Evolutionary conservation across 2,113 vertebrate species (phyloP).

Genomic region (Heterotilapia buettikoferi): DNA sequence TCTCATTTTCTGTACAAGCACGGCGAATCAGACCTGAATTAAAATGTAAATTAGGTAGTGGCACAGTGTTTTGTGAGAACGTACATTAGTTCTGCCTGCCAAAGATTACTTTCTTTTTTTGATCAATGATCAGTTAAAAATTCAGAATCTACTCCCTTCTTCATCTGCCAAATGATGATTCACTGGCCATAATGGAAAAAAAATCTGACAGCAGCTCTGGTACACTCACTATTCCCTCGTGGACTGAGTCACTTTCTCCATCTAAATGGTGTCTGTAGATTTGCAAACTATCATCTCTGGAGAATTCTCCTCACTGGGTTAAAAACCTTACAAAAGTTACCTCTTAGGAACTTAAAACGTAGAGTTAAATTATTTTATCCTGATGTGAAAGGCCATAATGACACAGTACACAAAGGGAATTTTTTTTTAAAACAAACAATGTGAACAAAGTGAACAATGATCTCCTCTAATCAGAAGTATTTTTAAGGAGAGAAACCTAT

Average conservation of each 20-base stretch:
- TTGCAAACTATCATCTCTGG: not conserved
- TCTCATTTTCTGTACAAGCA: not conserved
- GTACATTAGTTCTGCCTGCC: not conserved
- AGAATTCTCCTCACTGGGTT: not conserved
- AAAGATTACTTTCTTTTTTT: not conserved
- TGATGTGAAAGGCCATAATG: not conserved
- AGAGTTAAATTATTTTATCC: not conserved
- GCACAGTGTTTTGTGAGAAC: not conserved
- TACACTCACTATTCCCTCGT: not conserved
- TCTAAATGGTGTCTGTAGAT: not conserved
- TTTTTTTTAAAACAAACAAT: not conserved
- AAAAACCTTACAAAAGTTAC: not conserved
- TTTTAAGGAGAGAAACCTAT: not conserved
- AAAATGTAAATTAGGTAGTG: not conserved
- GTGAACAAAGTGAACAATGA: not conserved
- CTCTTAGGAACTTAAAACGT: not conserved
- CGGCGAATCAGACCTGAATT: not conserved
- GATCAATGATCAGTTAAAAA: not conserved
- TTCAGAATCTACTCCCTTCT: not conserved
- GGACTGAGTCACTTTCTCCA: conserved; percentile 14
- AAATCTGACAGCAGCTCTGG: not conserved
- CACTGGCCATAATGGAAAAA: not conserved
- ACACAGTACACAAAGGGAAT: not conserved
- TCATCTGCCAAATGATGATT: not conserved
- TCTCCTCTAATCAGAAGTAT: not conserved